These are phyloP conservation scores for Dascillus cervinus DNA, from an alignment of 2,888 invertebrate genomes.

Conservation along the genomic window DNA sequence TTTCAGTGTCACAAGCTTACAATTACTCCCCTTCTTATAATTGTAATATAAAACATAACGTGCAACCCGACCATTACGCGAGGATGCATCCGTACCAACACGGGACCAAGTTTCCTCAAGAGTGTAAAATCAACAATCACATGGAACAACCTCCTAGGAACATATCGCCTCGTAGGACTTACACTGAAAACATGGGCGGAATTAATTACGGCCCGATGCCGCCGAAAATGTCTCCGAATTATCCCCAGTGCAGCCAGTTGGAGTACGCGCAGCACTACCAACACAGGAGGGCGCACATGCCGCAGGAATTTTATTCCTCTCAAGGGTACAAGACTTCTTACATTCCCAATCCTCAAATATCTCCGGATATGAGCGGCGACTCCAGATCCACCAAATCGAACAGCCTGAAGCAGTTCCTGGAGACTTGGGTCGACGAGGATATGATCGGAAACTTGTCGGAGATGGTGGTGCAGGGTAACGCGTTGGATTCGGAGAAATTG, in stretches of 20 bases:
- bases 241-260: slow-evolving; percentile 20
- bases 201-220: slow-evolving; percentile 26
- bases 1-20: slow-evolving; percentile 18
- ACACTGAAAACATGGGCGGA: slow-evolving; percentile 24
- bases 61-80: slow-evolving; percentile 9
- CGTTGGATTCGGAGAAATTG: slow-evolving; percentile 7
- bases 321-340: slow-evolving; percentile 13
- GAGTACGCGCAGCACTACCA: slow-evolving; percentile 28
- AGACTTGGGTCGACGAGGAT: slow-evolving; percentile 38
- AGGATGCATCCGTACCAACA: slow-evolving; percentile 11
- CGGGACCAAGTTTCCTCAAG: slow-evolving; percentile 12
- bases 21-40: slow-evolving; percentile 18
- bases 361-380: slow-evolving; percentile 23
- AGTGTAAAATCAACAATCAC: slow-evolving; percentile 18
- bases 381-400: slow-evolving; percentile 25
- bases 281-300: slow-evolving; percentile 18
- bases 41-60: slow-evolving; percentile 9
- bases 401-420: slow-evolving; percentile 34
- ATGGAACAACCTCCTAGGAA: slow-evolving; percentile 23
- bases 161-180: slow-evolving; percentile 29
- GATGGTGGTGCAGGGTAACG: slow-evolving; percentile 7
- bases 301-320: slow-evolving; percentile 14
- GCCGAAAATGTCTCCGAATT: slow-evolving; percentile 28
- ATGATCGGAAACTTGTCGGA: slow-evolving; percentile 21
- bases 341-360: slow-evolving; percentile 17